Conservation (phyloP, 35 echinoderm and acorn worm species). For the Heliocidaris erythrogramma region DNA sequence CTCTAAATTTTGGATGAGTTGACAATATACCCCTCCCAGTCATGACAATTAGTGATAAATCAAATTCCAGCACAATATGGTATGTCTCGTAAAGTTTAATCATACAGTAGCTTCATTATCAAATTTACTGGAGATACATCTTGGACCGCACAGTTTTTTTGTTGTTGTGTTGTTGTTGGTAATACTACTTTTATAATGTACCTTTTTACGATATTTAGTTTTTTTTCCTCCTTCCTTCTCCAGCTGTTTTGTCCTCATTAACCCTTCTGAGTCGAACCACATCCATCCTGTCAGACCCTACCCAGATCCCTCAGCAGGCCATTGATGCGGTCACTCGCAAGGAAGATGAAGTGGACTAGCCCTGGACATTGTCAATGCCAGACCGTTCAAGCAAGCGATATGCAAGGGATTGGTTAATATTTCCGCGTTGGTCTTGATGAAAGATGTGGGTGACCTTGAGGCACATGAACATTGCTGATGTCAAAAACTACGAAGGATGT, state of each 20-base stretch:
- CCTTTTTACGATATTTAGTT: neutral
- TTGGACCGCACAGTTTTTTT: too few species aligned
- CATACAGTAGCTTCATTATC: too few species aligned
- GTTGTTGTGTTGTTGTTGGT: too few species aligned
- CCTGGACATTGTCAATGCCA: too few species aligned
- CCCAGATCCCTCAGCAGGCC: constrained; percentile 88
- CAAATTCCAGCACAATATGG: too few species aligned
- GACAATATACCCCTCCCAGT: too few species aligned
- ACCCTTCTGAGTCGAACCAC: constrained; percentile 86
- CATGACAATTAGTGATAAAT: too few species aligned
- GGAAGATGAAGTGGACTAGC: constrained; percentile 54
- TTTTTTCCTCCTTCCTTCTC: constrained; percentile 33
- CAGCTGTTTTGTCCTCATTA: constrained; percentile 94
- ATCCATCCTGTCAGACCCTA: constrained; percentile 90
- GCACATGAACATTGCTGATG: neutral
- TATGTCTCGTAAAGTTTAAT: too few species aligned
- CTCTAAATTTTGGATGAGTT: too few species aligned
- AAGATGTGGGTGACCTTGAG: neutral
- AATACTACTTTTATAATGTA: too few species aligned
- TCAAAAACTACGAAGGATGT: neutral
- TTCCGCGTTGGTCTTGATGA: neutral
- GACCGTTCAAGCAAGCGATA: too few species aligned
- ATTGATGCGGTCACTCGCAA: constrained; percentile 86
- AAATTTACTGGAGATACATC: too few species aligned
- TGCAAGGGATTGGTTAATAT: neutral